These are phyloP conservation scores for Aurelia aurita complex sp. Pacific DNA, from an alignment of 30 jellyfish, hydroid and myxozoan species.

Conservation along the genomic window DNA sequence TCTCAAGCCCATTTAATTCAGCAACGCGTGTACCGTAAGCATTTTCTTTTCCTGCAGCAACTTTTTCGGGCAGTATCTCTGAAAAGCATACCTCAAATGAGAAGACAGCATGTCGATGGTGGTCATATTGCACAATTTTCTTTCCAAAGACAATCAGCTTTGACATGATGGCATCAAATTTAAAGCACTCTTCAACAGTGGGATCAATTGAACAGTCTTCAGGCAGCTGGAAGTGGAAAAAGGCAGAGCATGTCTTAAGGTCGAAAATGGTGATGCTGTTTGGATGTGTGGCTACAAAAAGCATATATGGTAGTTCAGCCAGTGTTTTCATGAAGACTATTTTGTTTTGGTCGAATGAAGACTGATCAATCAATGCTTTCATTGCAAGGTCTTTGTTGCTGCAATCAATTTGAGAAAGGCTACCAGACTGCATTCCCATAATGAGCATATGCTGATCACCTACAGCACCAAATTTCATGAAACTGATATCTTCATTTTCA, in stretches of 20 bases:
- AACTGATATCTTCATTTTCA: constrained; percentile 9
- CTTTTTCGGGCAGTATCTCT: not conserved
- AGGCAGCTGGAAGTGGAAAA: constrained; percentile 49
- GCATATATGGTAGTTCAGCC: constrained; percentile 12
- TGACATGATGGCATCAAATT: constrained; percentile 7
- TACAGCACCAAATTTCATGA: constrained; percentile 13
- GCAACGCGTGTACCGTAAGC: not conserved
- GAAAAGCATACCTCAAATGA: constrained; percentile 15
- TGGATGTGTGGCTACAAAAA: constrained; percentile 54
- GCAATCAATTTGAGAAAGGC: constrained; percentile 7
- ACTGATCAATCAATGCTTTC: constrained; percentile 3
- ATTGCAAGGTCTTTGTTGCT: not conserved
- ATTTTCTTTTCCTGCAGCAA: not conserved
- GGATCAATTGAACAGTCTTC: constrained; percentile 6
- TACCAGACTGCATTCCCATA: constrained; percentile 17
- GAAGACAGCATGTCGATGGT: constrained; percentile 10
- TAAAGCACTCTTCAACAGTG: not conserved
- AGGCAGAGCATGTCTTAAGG: constrained; percentile 10
- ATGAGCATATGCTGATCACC: constrained; percentile 12
- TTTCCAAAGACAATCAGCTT: constrained; percentile 13
- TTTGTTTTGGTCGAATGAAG: constrained; percentile 19
- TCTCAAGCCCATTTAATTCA: constrained; percentile 6
- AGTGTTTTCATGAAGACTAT: not conserved
- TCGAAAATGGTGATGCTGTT: constrained; percentile 34
- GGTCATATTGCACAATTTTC: constrained; percentile 5